Evolutionary conservation across 1,140 invertebrate genomes (phyloP), one percentile per base, ranked within the genome.

Genomic region (Aphelenchoides fujianensis): DNA sequence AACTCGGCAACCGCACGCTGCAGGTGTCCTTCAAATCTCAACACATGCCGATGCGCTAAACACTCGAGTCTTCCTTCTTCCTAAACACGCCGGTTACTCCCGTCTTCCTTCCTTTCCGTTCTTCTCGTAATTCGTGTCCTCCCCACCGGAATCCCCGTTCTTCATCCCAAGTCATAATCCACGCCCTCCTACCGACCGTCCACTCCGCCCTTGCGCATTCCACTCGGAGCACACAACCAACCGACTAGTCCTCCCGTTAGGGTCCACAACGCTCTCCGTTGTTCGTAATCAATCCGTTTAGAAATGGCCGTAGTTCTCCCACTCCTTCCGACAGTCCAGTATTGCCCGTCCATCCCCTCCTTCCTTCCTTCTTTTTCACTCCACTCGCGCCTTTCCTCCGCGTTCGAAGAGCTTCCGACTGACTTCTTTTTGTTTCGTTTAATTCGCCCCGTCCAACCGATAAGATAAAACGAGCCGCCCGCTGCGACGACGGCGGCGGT

Each of bases 21-120:
- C 95, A 98, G 89, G 95, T 98, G 83, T 96, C 93, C 86, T 97
- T 97, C 89, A 95, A 95, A 89, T 94, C 92, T 48, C 87, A 86
- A 1, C 41, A 48, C n/a, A 71, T 27, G 23, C 3, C 67, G 12
- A 66, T 66, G 63, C 55, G 55, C 34, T 59, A 19, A 59, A 23
- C 7, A 59, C 5, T 59, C 55, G 5, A n/a, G n/a, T n/a, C n/a
- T n/a, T n/a, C 28, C 28, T 19, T 59, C 19, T 59, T 19, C 55
- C 19, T 30, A 59, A 59, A 7, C 34, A 59, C 5, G 55, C 55
- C 55, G 55, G 55, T 59, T 59, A 59, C 34, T 59, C 19, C 34
- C 23, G 28, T 5, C 19, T 59, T 59, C 34, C 23, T 59, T n/a
- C n/a, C 5, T 7, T 59, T 59, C 55, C 55, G 28, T 19, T 48